Evolutionary conservation across 2,797 vertebrate species (phyloP).

Genomic region (Pampus argenteus): DNA sequence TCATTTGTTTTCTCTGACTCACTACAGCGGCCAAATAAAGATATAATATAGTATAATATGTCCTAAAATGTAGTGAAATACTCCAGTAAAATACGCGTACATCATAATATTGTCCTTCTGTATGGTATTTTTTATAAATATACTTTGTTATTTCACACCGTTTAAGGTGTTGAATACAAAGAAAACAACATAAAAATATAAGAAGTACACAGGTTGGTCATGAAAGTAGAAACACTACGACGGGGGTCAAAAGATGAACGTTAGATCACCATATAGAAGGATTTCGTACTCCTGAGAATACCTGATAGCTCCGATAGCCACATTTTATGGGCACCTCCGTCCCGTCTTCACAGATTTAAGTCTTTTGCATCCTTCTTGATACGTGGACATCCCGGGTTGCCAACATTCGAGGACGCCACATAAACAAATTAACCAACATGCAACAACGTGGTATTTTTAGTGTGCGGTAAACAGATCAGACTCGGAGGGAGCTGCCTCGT

Average conservation of each 20-base stretch:
- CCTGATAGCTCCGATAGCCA: slow-evolving; percentile 17
- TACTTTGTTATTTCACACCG: not conserved
- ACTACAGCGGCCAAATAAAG: not conserved
- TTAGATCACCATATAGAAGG: not conserved
- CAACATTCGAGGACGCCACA: slow-evolving; percentile 57
- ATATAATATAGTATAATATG: not conserved
- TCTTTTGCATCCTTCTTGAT: slow-evolving; percentile 36
- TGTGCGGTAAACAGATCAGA: slow-evolving; percentile 68
- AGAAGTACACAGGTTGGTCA: slow-evolving; percentile 1
- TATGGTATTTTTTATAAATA: too few species aligned
- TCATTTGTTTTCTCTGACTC: not conserved
- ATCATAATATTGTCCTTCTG: not conserved
- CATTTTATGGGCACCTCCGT: slow-evolving; percentile 14
- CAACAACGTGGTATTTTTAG: slow-evolving; percentile 74
- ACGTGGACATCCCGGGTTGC: slow-evolving; percentile 54
- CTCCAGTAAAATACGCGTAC: not conserved
- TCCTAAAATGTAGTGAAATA: not conserved
- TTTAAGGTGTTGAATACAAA: not conserved
- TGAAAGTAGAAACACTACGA: too few species aligned
- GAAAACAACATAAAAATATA: not conserved
- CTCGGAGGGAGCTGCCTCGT: slow-evolving; percentile 51
- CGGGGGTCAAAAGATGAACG: not conserved
- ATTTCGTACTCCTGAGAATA: not conserved
- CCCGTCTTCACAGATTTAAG: slow-evolving; percentile 36
- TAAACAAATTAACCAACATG: slow-evolving; percentile 66